Evolutionary conservation across 2,888 invertebrate species (phyloP).

Genomic region (Elgonia sp.): DNA sequence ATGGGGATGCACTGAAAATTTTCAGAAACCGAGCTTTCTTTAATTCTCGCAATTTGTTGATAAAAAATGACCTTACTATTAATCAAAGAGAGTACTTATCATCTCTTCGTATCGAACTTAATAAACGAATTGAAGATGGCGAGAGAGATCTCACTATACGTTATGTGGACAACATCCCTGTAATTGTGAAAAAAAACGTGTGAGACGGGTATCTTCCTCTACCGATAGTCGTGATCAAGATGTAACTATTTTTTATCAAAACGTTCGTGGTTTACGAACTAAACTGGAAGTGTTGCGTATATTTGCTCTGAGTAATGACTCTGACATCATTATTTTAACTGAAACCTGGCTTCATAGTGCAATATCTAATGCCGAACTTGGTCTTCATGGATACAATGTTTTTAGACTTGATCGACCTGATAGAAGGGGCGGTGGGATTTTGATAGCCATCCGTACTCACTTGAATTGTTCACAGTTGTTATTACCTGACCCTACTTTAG

Average conservation of each 20-base stretch:
- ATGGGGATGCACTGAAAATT: no score
- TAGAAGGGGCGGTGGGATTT: not conserved
- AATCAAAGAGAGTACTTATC: not conserved
- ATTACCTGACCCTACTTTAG: slow-evolving; percentile 19
- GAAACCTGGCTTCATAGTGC: not conserved
- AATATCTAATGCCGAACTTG: not conserved
- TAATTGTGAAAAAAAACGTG: slow-evolving; percentile 3
- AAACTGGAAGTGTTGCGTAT: not conserved
- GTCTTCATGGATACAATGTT: not conserved
- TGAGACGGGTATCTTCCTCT: slow-evolving; percentile 4
- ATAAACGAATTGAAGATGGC: not conserved
- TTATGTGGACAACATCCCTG: not conserved
- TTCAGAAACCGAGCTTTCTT: no score
- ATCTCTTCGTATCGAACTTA: not conserved
- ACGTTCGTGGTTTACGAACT: not conserved
- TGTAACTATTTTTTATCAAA: not conserved
- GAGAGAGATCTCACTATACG: not conserved
- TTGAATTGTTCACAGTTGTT: not conserved
- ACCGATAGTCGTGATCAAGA: not conserved
- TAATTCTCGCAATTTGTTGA: no score
- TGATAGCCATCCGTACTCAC: not conserved
- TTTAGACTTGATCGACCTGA: not conserved
- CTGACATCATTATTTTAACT: not conserved
- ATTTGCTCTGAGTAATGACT: not conserved
- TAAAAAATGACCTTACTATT: not conserved